Evolutionary conservation across 2,888 invertebrate genomes (phyloP), one percentile per base, ranked within the genome.

Genomic region (Leistus spinibarbis): DNA sequence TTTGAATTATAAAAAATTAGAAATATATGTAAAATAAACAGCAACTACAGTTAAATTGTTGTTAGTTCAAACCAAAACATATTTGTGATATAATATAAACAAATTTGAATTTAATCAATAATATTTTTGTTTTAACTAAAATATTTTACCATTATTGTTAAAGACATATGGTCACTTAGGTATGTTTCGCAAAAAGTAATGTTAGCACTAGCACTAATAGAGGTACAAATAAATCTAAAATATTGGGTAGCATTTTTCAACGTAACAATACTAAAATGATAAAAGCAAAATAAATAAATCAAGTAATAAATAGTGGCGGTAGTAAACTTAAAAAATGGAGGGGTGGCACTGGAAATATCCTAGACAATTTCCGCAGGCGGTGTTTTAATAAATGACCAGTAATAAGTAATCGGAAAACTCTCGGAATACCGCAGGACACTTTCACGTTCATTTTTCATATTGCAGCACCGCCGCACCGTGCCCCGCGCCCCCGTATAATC

Each of bases 361-460:
- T 40, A 40, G 40, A 40, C 40, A 40, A 40, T 40, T 40, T 40
- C 40, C 40, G 5, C 40, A 40, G 5, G 40, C 40, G 40, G 40
- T 40, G 40, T 40, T 40, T 40, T 57, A 57, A 57, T 19, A 57
- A 57, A 57, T 57, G 57, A 57, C 57, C 40, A 40, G 40, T 40
- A 40, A 40, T 40, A 40, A 40, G 40, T 40, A 40, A 40, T 40
- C 40, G 40, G 40, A 57, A 57, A 57, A 57, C 3, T 57, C 57
- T 57, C 19, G 57, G 69, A 69, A 69, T 69, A 60, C 69, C 69
- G 40, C 60, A 40, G 60, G 60, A 69, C 69, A 69, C 69, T 69
- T 69, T 57, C 60, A 27, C 60, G 57, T 56, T 69, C 69, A 69
- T 69, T 69, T 69, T 69, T 69, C 69, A 69, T 69, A 69, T 69